phyloP scores from a whole-genome alignment of 2,888 invertebrate species.

The Oithona nana region DNA sequence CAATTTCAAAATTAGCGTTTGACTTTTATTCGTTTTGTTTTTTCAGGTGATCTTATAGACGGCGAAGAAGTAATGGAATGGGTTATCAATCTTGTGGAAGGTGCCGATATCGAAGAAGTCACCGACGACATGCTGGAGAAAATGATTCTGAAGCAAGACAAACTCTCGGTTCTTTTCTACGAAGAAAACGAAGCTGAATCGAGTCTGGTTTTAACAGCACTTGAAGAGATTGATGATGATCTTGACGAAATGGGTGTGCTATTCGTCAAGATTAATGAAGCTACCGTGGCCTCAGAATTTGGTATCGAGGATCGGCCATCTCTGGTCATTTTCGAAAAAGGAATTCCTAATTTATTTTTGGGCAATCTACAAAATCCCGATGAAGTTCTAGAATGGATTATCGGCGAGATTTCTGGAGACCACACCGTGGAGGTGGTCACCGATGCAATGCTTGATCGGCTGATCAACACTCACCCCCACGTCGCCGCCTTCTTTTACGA shows the following conservation, averaged over 20 bases:
- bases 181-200: constrained; percentile 49
- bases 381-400: constrained; percentile 73
- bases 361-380: constrained; percentile 79
- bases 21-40: too few relatives aligned
- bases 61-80: constrained; percentile 45
- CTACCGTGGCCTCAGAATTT: constrained; percentile 38
- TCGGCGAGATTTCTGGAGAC: constrained; percentile 55
- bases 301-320: constrained; percentile 7
- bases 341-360: constrained; percentile 22
- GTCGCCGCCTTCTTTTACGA: constrained; percentile 79
- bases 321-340: constrained; percentile 12
- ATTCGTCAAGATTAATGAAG: constrained; percentile 26
- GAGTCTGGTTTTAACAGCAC: constrained; percentile 56
- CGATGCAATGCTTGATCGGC: constrained; percentile 67
- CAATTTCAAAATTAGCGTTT: too few relatives aligned
- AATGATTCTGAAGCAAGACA: constrained; percentile 72
- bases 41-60: constrained; percentile 36
- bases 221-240: constrained; percentile 85
- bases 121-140: constrained; percentile 72
- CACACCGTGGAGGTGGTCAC: constrained; percentile 86
- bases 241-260: constrained; percentile 55
- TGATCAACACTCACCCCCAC: constrained; percentile 59
- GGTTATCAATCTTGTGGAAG: constrained; percentile 60
- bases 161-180: constrained; percentile 58
- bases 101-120: constrained; percentile 81